These are phyloP conservation scores for Corythornis madagascariensis DNA, from an alignment of 2,113 vertebrate genomes.

Conservation along the genomic window DNA sequence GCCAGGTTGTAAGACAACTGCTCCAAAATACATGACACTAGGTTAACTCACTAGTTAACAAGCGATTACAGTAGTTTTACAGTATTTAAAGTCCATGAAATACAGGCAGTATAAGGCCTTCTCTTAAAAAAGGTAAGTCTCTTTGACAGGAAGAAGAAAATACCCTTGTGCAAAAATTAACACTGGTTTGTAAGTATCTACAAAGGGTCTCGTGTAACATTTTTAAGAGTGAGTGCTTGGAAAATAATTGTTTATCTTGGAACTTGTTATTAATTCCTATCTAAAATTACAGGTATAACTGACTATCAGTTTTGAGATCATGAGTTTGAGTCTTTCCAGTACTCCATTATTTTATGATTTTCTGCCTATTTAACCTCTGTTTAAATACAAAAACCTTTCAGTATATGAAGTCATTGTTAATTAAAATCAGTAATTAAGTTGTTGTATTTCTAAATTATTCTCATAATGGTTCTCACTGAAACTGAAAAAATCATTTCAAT, in stretches of 20 bases:
- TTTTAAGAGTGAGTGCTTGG: background rate
- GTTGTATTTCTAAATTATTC: background rate
- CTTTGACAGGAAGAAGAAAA: background rate
- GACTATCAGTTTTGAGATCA: background rate
- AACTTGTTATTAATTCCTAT: background rate
- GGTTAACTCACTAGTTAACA: background rate
- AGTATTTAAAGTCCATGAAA: background rate
- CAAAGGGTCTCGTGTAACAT: background rate
- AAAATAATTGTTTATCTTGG: background rate
- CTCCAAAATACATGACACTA: background rate
- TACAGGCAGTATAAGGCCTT: background rate
- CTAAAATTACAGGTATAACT: background rate
- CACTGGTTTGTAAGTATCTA: background rate
- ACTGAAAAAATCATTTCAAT: background rate
- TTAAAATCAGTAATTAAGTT: background rate
- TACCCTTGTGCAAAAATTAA: background rate
- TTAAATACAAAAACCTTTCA: background rate
- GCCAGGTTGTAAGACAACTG: background rate
- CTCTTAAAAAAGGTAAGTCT: background rate
- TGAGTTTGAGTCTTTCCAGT: background rate
- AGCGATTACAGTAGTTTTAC: background rate
- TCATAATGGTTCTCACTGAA: background rate
- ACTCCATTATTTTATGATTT: background rate
- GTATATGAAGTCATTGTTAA: background rate
- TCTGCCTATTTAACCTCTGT: background rate